Evolutionary conservation across 1,140 invertebrate species (phyloP).

Genomic region (Bathynomus jamesi): DNA sequence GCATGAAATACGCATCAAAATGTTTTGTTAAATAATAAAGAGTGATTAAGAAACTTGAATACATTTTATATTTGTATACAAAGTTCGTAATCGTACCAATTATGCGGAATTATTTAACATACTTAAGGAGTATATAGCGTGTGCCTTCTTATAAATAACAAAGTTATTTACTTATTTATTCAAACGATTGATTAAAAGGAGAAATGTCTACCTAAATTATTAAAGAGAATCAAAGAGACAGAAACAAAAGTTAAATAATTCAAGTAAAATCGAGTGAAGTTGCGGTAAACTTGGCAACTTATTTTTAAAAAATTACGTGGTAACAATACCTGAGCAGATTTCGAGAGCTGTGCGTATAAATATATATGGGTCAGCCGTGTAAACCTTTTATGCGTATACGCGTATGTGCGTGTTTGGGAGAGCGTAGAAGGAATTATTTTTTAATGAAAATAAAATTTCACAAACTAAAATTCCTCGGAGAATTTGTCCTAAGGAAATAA

Average conservation of each 20-base stretch:
- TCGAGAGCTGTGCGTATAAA: background rate
- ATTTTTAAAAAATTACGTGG: background rate
- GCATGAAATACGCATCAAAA: too few relatives aligned
- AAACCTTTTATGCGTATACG: background rate
- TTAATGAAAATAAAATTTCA: background rate
- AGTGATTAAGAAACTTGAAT: too few relatives aligned
- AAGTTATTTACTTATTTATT: too few relatives aligned
- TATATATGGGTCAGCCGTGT: background rate
- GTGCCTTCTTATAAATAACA: too few relatives aligned
- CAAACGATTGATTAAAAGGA: too few relatives aligned
- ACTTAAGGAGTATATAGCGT: too few relatives aligned
- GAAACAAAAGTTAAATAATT: background rate
- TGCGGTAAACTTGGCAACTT: background rate
- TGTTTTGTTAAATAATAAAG: too few relatives aligned
- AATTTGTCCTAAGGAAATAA: background rate
- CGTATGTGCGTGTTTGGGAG: background rate
- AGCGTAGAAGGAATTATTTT: background rate
- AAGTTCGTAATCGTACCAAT: too few relatives aligned
- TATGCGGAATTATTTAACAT: too few relatives aligned
- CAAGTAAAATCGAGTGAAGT: background rate
- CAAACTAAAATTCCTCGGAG: background rate
- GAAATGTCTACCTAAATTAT: background rate
- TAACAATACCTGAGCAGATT: too few relatives aligned
- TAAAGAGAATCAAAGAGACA: background rate
- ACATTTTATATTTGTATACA: too few relatives aligned